Base-by-base conservation (phyloP, 2,113 vertebrate species). In the Microtus montanus region DNA sequence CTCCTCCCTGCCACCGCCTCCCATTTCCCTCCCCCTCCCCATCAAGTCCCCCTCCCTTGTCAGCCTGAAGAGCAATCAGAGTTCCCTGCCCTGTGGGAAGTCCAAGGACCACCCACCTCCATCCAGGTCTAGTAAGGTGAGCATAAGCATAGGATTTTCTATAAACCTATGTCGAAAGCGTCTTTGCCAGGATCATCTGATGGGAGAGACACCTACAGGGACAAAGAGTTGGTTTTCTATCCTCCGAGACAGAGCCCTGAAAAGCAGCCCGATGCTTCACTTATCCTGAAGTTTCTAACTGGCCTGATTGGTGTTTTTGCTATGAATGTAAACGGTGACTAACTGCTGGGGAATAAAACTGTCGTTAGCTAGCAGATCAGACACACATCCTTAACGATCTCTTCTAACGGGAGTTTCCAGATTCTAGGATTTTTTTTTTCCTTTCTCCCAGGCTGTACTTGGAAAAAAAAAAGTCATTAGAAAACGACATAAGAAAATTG, bases 171-270 rank as follows among this genome's bases (percentile, higher is more conserved):
- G 54, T 19, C 78, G 24, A 92, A 92, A 91, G 82, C 74, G 82
- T 68, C 85, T 92, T 93, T 94, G 26, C 71, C n/a, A 38, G 63
- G 68, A 41, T 20, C 77, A 26, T 58, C 89, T 54, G 26, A 19
- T 88, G 85, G 85, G 54, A 92, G 41, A 89, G 74, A 92, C 95
- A 75, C 49, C 68, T 83, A 49, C 49, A 80, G 58, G 90, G 52
- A 79, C 66, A 83, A 9, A 47, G 95, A 91, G 77, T 47, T 93
- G 83, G 61, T 94, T 93, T 96, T 94, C n/a, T 94, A 74, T 92
- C 64, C 68, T 71, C 61, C 49, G 13, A 0, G 30, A 95, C 47
- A 96, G 94, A 92, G 68, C 74, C 79, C 86, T 66, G 54, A 89
- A 86, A 92, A 90, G 87, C 44, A 93, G 93, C 79, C 91, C 26